These are phyloP conservation scores for Drosophila biarmipes DNA, from an alignment of 1,140 invertebrate genomes.

Conservation along the genomic window DNA sequence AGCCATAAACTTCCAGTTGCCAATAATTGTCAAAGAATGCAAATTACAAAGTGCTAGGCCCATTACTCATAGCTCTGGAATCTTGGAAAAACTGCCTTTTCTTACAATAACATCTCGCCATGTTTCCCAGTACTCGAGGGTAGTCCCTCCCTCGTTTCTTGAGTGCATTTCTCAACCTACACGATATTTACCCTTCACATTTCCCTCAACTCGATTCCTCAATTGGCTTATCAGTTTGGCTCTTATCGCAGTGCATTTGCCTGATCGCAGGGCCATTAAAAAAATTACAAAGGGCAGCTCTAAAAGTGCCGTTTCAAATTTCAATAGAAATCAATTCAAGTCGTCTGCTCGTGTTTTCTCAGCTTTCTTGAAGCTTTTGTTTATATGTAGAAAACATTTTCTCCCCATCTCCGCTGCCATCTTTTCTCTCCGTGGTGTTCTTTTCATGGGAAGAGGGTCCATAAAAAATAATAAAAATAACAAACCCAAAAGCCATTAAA, in stretches of 20 bases:
- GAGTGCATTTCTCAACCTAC: conserved; percentile 23
- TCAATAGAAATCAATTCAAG: conserved; percentile 81
- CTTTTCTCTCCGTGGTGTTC: conserved; percentile 28
- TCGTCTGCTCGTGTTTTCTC: conserved; percentile 55
- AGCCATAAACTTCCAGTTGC: background rate
- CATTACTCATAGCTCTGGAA: conserved; percentile 3
- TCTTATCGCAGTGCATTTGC: conserved; percentile 24
- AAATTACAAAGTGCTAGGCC: background rate
- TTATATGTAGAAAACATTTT: conserved; percentile 46
- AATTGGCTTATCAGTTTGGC: conserved; percentile 23
- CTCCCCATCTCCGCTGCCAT: conserved; percentile 24
- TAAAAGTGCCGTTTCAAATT: conserved; percentile 79
- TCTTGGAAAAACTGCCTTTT: background rate
- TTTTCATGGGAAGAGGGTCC: conserved; percentile 53
- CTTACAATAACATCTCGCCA: conserved; percentile 15
- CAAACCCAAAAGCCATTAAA: conserved; percentile 65
- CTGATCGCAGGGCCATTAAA: conserved; percentile 34
- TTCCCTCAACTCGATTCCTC: conserved; percentile 1
- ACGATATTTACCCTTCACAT: conserved; percentile 14
- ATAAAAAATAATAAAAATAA: conserved; percentile 67
- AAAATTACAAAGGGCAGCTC: conserved; percentile 37
- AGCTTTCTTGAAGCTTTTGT: conserved; percentile 58
- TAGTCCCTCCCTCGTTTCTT: conserved; percentile 3
- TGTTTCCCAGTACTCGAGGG: conserved; percentile 8
- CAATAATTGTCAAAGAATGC: background rate